These are phyloP conservation scores for Drosophila borborema DNA, from an alignment of 2,888 invertebrate species.

Conservation along the genomic window DNA sequence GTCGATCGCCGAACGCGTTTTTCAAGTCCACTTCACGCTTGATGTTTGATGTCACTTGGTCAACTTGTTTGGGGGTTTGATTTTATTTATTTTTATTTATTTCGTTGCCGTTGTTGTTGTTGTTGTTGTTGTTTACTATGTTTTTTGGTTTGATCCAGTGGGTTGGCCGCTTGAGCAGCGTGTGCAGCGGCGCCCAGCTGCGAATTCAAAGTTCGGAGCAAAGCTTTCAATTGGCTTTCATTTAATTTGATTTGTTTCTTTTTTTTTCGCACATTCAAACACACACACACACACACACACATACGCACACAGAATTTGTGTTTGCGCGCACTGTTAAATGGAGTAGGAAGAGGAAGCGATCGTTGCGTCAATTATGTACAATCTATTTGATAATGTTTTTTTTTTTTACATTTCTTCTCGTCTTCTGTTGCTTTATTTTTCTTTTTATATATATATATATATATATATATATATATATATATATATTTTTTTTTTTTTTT, in stretches of 20 bases:
- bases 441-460: too few relatives aligned
- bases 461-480: too few relatives aligned
- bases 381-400: constrained; percentile 44
- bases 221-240: constrained; percentile 52
- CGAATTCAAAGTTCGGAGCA: constrained; percentile 36
- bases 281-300: constrained; percentile 10
- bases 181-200: constrained; percentile 7
- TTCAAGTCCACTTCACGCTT: constrained; percentile 70
- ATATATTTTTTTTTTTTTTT: constrained; percentile 5
- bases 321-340: constrained; percentile 52
- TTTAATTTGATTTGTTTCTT: constrained; percentile 43
- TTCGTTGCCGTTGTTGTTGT: constrained; percentile 2
- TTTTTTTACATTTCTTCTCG: constrained; percentile 33
- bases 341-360: constrained; percentile 65
- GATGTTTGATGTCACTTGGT: constrained; percentile 59
- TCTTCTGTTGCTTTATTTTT: not conserved
- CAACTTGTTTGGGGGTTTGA: constrained; percentile 38
- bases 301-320: constrained; percentile 23
- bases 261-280: constrained; percentile 12
- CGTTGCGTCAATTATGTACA: constrained; percentile 42
- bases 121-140: constrained; percentile 15
- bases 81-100: constrained; percentile 8
- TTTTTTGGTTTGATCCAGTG: constrained; percentile 24
- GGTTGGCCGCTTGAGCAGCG: constrained; percentile 4
- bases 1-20: constrained; percentile 69